phyloP scores from a whole-genome alignment of 2,888 invertebrate genomes.

The Ophion ellenae region DNA sequence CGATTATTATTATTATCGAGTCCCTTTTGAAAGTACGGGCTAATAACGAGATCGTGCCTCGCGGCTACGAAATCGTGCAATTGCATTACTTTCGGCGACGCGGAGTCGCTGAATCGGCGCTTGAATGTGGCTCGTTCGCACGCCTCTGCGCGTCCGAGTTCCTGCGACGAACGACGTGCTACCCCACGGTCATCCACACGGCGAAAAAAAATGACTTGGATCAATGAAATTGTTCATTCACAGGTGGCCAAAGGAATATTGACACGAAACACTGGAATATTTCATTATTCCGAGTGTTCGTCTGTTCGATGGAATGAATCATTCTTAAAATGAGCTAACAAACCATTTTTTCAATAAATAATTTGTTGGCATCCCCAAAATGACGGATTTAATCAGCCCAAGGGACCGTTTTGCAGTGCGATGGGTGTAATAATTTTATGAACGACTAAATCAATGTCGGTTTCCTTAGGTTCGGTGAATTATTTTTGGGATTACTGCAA shows the following conservation, averaged over 20 bases:
- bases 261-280: neutral
- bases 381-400: too few species aligned
- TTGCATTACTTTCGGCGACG: conserved; percentile 74
- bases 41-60: conserved; percentile 12
- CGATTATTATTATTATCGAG: neutral
- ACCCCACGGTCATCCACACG: conserved; percentile 60
- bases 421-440: too few species aligned
- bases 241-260: conserved; percentile 27
- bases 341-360: too few species aligned
- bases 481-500: too few species aligned
- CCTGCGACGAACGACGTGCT: conserved; percentile 50
- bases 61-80: conserved; percentile 68
- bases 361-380: too few species aligned
- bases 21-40: conserved; percentile 27
- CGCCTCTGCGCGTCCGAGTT: conserved; percentile 23
- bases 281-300: too few species aligned
- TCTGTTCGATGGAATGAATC: too few species aligned
- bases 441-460: too few species aligned
- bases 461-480: too few species aligned
- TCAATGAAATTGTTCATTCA: conserved; percentile 53
- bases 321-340: too few species aligned
- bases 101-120: conserved; percentile 48
- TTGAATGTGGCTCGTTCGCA: conserved; percentile 39
- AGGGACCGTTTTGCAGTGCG: too few species aligned
- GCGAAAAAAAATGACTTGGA: neutral